phyloP scores from a whole-genome alignment of 1,140 invertebrate genomes.

The Brachionus plicatilis region DNA sequence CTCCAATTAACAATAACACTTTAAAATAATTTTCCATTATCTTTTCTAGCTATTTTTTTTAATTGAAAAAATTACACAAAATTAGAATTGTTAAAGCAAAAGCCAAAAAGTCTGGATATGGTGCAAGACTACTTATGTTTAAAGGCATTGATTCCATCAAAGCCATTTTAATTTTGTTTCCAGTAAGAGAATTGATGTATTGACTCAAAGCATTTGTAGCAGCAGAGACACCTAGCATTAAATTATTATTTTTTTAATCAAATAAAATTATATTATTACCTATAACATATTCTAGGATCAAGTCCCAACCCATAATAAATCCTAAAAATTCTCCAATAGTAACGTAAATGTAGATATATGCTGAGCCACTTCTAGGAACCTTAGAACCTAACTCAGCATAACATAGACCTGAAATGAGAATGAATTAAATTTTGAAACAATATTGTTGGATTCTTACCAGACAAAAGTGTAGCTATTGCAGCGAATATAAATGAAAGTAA shows the following conservation, averaged over 20 bases:
- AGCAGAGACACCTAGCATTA: neutral
- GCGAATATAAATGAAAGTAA: slow-evolving; percentile 79
- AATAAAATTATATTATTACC: slow-evolving; percentile 54
- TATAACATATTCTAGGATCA: slow-evolving; percentile 79
- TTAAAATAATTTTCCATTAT: slow-evolving; percentile 45
- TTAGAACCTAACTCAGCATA: slow-evolving; percentile 88
- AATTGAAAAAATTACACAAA: slow-evolving; percentile 27
- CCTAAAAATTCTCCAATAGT: slow-evolving; percentile 84
- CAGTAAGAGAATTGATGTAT: slow-evolving; percentile 45
- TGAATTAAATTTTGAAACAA: neutral
- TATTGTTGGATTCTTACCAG: slow-evolving; percentile 44
- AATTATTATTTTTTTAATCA: neutral
- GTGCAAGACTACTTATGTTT: slow-evolving; percentile 59
- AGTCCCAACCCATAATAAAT: slow-evolving; percentile 85
- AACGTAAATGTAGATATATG: slow-evolving; percentile 60
- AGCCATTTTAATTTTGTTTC: slow-evolving; percentile 48
- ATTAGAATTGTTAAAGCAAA: slow-evolving; percentile 53
- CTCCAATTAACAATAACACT: slow-evolving; percentile 64
- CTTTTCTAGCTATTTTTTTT: neutral
- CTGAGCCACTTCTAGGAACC: slow-evolving; percentile 78
- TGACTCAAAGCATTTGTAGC: slow-evolving; percentile 14
- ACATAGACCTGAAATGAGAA: slow-evolving; percentile 65
- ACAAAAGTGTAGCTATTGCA: slow-evolving; percentile 74
- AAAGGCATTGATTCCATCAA: slow-evolving; percentile 52
- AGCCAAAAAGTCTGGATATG: slow-evolving; percentile 74